Conservation (phyloP, 1,140 invertebrate genomes). For the Drosophila equinoxialis region DNA sequence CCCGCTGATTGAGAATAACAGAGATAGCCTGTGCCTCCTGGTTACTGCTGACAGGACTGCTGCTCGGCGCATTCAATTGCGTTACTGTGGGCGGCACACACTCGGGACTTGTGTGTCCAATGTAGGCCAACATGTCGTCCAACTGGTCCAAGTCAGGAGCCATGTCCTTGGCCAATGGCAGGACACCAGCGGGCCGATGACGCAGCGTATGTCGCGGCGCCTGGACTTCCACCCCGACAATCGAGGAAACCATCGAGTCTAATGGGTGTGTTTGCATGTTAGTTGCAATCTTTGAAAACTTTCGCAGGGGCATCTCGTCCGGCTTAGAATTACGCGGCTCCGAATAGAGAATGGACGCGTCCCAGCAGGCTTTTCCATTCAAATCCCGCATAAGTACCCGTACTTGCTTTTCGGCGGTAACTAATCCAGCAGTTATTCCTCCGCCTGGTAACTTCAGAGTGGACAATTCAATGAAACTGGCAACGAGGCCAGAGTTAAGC, state of each 20-base stretch:
- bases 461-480: slow-evolving; percentile 96
- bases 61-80: slow-evolving; percentile 88
- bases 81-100: slow-evolving; percentile 89
- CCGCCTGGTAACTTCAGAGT: slow-evolving; percentile 92
- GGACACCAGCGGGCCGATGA: slow-evolving; percentile 88
- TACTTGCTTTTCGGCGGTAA: slow-evolving; percentile 89
- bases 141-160: slow-evolving; percentile 96
- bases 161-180: slow-evolving; percentile 92
- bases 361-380: slow-evolving; percentile 98
- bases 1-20: slow-evolving; percentile 91
- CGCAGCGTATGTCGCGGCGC: slow-evolving; percentile 87
- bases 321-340: slow-evolving; percentile 84
- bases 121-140: slow-evolving; percentile 95
- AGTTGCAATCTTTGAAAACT: slow-evolving; percentile 23
- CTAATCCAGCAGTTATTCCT: slow-evolving; percentile 89
- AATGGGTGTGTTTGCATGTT: slow-evolving; percentile 40
- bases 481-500: slow-evolving; percentile 91
- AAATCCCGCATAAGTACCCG: slow-evolving; percentile 94
- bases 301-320: slow-evolving; percentile 16
- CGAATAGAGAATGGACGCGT: slow-evolving; percentile 94
- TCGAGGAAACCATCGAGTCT: slow-evolving; percentile 72
- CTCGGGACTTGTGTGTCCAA: slow-evolving; percentile 96
- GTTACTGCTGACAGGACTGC: slow-evolving; percentile 87
- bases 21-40: slow-evolving; percentile 93
- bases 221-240: slow-evolving; percentile 54